Conservation (phyloP, 2,888 invertebrate genomes). For the Pristionchus entomophagus region DNA sequence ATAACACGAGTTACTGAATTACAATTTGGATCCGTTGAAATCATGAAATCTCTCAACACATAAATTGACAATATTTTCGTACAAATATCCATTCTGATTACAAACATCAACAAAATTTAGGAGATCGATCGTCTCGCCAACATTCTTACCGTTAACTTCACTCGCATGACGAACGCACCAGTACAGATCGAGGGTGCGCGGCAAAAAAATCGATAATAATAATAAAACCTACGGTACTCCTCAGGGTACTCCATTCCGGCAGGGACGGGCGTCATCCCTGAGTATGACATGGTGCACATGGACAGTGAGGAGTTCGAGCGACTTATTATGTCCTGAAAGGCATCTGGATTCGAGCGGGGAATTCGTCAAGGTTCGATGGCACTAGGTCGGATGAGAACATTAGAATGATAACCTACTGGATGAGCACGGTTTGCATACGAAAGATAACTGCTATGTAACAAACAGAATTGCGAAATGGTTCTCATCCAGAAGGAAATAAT, state of each 20-base stretch:
- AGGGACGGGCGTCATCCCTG: not conserved
- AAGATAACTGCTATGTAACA: too few relatives aligned
- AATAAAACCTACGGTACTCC: not conserved
- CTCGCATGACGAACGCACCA: not conserved
- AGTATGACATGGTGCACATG: not conserved
- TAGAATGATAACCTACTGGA: too few relatives aligned
- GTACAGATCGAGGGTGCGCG: not conserved
- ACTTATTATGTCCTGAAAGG: slow-evolving; percentile 30
- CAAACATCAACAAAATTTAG: too few relatives aligned
- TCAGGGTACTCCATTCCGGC: slow-evolving; percentile 4
- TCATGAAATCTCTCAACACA: too few relatives aligned
- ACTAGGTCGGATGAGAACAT: too few relatives aligned
- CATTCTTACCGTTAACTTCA: slow-evolving; percentile 2
- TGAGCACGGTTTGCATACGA: too few relatives aligned
- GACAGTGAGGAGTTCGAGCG: slow-evolving; percentile 10
- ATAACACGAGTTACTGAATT: too few relatives aligned
- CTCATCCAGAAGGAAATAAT: too few relatives aligned
- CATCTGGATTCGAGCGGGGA: not conserved
- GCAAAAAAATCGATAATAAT: not conserved
- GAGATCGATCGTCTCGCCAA: not conserved
- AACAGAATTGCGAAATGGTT: too few relatives aligned
- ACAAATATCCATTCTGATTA: too few relatives aligned
- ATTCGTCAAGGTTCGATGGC: slow-evolving; percentile 8
- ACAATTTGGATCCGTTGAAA: too few relatives aligned
- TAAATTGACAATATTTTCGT: not conserved